phyloP scores from a whole-genome alignment of 1,140 invertebrate species.

The Ridgeia piscesae region DNA sequence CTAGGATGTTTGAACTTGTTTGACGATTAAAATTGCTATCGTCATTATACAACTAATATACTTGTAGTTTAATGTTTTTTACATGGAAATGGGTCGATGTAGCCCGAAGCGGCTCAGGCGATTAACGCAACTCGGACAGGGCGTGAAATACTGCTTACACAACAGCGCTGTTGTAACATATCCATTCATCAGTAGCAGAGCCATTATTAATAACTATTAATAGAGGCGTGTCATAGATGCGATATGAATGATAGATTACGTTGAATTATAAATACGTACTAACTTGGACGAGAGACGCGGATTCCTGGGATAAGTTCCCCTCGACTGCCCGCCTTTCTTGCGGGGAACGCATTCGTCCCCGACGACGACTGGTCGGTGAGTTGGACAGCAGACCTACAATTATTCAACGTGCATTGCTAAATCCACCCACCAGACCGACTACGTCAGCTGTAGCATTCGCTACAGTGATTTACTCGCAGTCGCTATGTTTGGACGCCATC shows the following conservation, averaged over 20 bases:
- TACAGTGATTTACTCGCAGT: background rate
- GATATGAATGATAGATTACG: background rate
- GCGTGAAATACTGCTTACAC: background rate
- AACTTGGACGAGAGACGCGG: background rate
- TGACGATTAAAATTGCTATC: no score
- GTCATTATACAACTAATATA: no score
- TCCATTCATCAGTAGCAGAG: background rate
- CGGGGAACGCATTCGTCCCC: no score
- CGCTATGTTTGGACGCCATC: background rate
- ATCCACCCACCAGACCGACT: background rate
- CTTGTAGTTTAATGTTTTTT: background rate
- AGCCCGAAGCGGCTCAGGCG: background rate
- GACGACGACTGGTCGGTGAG: background rate
- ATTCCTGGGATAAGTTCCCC: no score
- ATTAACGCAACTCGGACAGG: background rate
- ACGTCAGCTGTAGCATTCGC: background rate
- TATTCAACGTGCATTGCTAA: background rate
- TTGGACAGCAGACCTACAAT: background rate
- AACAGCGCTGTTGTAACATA: background rate
- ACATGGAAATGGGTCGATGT: background rate
- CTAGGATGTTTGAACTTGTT: no score
- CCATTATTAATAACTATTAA: background rate
- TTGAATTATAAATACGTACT: background rate
- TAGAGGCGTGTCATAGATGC: background rate
- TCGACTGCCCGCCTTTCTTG: no score